Base-by-base conservation (phyloP, 2,888 invertebrate genomes). In the Archips crataeganus region DNA sequence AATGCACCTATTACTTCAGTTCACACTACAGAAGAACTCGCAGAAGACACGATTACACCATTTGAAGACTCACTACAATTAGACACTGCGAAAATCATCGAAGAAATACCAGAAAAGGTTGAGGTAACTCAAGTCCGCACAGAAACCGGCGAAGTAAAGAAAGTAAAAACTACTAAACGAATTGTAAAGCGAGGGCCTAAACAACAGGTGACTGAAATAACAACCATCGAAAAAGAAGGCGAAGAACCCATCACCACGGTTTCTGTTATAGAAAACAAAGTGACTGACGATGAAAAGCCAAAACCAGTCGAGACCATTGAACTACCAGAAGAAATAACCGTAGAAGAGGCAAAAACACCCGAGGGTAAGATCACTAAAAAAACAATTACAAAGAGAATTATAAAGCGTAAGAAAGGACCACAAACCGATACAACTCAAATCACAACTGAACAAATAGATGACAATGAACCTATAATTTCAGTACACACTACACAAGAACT, bases 1-100 rank as follows among this genome's bases (percentile, higher is more conserved):
- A 91, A 86, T 77, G 79, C 90, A 85, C 83, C 93, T 80, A 79
- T 91, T 82, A 84, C 87, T 74, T 77, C 88, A 3, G 87, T 91
- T 77, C 80, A 87, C 62, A 84, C 86, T 51, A 79, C 87, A 78
- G 88, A 87, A 69, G 77, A 87, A 76, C 78, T 86, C 72, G 76
- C 79, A 80, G 81, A 85, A 5, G 84, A 85, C 47, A 77, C 81
- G 45, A 63, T 72, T 11, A 76, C 79, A 72, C 80, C 79, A n/a
- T 68, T 83, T 1, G 65, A 74, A 9, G 71, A 75, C 8, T 45
- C 34, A 66, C 51, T 61, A 1, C 70, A 54, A 62, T 67, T 70
- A 11, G 75, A 81, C 76, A 84, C 76, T 62, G 83, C 82, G 60
- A 70, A 84, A 71, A 83, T 90, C 0, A 51, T 82, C 0, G 77